Evolutionary conservation across 1,140 invertebrate species (phyloP).

Genomic region (Drosophila tsacasi): DNA sequence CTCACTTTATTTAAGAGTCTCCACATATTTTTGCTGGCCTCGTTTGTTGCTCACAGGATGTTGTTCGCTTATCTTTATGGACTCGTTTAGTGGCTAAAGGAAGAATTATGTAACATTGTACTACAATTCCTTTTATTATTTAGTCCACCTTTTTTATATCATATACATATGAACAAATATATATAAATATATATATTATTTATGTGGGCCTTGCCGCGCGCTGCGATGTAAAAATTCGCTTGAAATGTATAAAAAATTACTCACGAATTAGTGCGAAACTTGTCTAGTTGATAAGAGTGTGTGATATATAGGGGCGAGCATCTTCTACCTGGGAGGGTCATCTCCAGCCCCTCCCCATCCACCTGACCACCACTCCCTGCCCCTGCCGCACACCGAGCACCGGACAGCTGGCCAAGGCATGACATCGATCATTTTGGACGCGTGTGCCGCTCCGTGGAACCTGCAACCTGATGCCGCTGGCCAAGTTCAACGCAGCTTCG

Average conservation of each 20-base stretch:
- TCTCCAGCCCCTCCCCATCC: background rate
- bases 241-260: constrained; percentile 47
- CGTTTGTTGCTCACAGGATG: constrained; percentile 43
- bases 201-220: constrained; percentile 1
- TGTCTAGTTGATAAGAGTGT: constrained; percentile 68
- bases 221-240: constrained; percentile 35
- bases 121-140: constrained; percentile 16
- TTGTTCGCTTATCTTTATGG: constrained; percentile 80
- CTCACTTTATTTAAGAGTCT: background rate
- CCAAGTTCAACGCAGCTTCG: constrained; percentile 61
- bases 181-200: background rate
- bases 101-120: constrained; percentile 68
- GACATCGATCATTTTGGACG: constrained; percentile 75
- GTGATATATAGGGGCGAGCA: constrained; percentile 60
- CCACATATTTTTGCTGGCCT: constrained; percentile 26
- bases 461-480: constrained; percentile 75
- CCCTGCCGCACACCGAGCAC: background rate
- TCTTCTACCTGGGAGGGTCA: constrained; percentile 41
- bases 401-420: constrained; percentile 42
- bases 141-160: constrained; percentile 3
- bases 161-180: background rate
- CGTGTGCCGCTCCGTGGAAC: constrained; percentile 67
- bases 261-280: constrained; percentile 68
- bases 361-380: constrained; percentile 2
- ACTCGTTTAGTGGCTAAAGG: constrained; percentile 73